phyloP scores from a whole-genome alignment of 2,113 vertebrate species.

The Perccottus glenii region DNA sequence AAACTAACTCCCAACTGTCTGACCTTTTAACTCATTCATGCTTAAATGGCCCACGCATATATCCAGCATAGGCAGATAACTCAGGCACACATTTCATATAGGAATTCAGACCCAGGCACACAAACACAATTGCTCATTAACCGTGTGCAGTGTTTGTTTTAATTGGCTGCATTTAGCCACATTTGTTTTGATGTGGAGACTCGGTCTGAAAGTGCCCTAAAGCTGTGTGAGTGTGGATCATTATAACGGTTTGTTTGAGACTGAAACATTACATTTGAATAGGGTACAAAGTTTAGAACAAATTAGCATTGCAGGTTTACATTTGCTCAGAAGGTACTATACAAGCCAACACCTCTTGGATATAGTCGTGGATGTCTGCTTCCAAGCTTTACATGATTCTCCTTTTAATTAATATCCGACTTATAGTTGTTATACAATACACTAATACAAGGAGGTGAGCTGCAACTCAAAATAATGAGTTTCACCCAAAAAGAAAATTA shows the following conservation, averaged over 20 bases:
- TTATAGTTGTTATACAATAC: neutral
- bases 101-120: neutral
- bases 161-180: conserved; percentile 3
- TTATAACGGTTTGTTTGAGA: neutral
- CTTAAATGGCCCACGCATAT: conserved; percentile 6
- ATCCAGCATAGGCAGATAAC: neutral
- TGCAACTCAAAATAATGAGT: conserved; percentile 5
- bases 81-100: conserved; percentile 13
- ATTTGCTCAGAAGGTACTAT: neutral
- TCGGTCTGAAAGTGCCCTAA: neutral
- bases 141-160: conserved; percentile 3
- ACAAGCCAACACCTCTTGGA: conserved; percentile 2
- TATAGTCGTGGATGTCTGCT: conserved; percentile 5
- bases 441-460: neutral
- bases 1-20: conserved; percentile 11
- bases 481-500: neutral
- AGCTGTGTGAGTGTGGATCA: neutral
- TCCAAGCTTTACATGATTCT: conserved; percentile 8
- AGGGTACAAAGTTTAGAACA: conserved; percentile 1
- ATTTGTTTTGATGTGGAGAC: conserved; percentile 8
- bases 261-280: conserved; percentile 4
- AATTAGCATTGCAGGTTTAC: conserved; percentile 1
- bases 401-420: conserved; percentile 24
- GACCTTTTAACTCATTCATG: conserved; percentile 20
- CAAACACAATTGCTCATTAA: neutral